A percentile compares a stretch with the other conserved stretches of the same genome.
phyloP scores from a whole-genome alignment of 2,888 invertebrate genomes.

The Drosophila emarginata region DNA sequence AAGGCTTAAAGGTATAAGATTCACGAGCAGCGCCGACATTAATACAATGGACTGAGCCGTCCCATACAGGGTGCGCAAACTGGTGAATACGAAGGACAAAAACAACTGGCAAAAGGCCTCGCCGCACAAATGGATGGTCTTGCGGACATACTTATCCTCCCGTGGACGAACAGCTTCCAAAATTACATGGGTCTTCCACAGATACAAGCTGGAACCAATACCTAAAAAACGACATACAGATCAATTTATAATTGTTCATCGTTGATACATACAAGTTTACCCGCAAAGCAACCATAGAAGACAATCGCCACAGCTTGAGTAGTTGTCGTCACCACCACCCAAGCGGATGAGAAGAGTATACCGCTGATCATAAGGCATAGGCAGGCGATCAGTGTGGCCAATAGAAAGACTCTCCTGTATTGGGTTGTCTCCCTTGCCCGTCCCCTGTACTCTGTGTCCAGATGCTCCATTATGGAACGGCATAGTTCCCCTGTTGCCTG shows the following conservation, averaged over 20 bases:
- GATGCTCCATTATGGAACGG: constrained; percentile 80
- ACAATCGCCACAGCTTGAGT: constrained; percentile 81
- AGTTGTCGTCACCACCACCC: constrained; percentile 79
- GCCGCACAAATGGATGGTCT: constrained; percentile 81
- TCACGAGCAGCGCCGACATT: constrained; percentile 81
- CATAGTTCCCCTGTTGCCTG: constrained; percentile 81
- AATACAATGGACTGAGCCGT: constrained; percentile 81
- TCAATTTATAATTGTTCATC: not conserved
- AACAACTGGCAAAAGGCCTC: constrained; percentile 82
- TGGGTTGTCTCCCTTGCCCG: constrained; percentile 74
- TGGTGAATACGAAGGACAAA: constrained; percentile 82
- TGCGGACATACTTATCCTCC: constrained; percentile 81
- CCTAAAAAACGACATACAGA: constrained; percentile 54
- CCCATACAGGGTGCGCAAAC: constrained; percentile 81
- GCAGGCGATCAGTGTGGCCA: constrained; percentile 80
- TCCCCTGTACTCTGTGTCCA: constrained; percentile 79
- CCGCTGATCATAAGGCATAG: constrained; percentile 80
- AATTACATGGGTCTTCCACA: constrained; percentile 81
- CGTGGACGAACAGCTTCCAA: constrained; percentile 82
- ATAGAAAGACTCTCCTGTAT: constrained; percentile 78
- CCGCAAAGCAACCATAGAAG: constrained; percentile 81
- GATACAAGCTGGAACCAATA: constrained; percentile 80
- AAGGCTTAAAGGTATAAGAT: constrained; percentile 80
- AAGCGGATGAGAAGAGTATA: constrained; percentile 81
- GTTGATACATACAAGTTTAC: constrained; percentile 49